A percentile compares a stretch with the other conserved stretches of the same genome.
These are phyloP conservation scores for Oreotrochilus melanogaster DNA, from an alignment of 2,113 vertebrate species.

Conservation along the genomic window DNA sequence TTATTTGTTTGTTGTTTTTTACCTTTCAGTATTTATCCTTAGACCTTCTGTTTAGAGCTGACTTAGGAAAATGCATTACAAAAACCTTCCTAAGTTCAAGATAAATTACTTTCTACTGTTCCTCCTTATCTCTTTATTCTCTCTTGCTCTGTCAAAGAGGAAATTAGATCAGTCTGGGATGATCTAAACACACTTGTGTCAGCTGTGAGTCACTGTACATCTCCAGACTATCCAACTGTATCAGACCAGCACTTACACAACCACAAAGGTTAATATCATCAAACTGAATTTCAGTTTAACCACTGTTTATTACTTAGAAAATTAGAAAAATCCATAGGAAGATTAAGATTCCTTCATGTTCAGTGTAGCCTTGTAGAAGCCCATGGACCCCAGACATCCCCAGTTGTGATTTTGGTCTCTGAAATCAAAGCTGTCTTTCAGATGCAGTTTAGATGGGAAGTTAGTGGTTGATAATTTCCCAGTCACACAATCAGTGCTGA, in stretches of 20 bases:
- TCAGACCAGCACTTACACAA: not conserved
- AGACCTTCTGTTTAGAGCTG: not conserved
- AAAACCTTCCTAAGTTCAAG: not conserved
- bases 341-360: not conserved
- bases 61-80: not conserved
- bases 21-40: not conserved
- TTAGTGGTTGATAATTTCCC: not conserved
- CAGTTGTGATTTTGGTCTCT: not conserved
- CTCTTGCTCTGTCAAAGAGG: not conserved
- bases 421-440: not conserved
- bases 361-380: not conserved
- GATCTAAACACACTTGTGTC: not conserved
- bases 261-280: not conserved
- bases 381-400: not conserved
- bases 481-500: not conserved
- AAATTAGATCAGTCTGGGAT: not conserved
- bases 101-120: not conserved
- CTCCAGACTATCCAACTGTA: not conserved
- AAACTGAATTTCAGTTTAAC: not conserved
- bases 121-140: not conserved
- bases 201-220: not conserved
- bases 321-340: not conserved
- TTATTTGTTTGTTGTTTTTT: not conserved
- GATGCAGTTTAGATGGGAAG: not conserved
- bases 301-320: not conserved